A percentile compares a stretch with the other conserved stretches of the same genome.
phyloP scores from a whole-genome alignment of 2,797 vertebrate genomes.

The Gila robusta region DNA sequence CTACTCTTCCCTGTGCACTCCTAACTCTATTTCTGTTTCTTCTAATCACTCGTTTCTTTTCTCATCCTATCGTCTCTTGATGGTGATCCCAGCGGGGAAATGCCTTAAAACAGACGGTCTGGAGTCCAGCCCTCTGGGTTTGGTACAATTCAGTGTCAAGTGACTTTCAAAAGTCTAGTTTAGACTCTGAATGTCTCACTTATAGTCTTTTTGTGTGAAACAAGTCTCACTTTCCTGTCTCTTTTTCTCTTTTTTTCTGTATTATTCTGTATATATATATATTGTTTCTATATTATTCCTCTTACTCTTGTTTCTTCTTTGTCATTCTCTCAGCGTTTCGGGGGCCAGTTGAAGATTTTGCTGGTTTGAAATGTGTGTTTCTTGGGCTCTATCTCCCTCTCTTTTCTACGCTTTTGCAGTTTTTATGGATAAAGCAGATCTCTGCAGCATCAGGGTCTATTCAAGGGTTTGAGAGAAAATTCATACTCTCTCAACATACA shows the following conservation, averaged over 20 bases:
- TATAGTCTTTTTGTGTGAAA: slow-evolving; percentile 20
- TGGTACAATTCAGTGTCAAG: slow-evolving; percentile 16
- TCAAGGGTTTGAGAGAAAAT: slow-evolving; percentile 23
- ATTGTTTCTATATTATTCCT: slow-evolving; percentile 46
- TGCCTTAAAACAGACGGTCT: slow-evolving; percentile 29
- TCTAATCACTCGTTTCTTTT: slow-evolving; percentile 29
- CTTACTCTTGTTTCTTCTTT: slow-evolving; percentile 47
- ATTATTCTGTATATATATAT: neutral
- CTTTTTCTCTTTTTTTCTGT: slow-evolving; percentile 22
- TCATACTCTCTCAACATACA: slow-evolving; percentile 15
- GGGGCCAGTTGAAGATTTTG: slow-evolving; percentile 74
- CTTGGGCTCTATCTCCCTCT: slow-evolving; percentile 68
- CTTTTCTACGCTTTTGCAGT: slow-evolving; percentile 64
- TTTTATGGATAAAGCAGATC: slow-evolving; percentile 65
- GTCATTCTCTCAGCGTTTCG: slow-evolving; percentile 74
- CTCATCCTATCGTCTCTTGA: slow-evolving; percentile 23
- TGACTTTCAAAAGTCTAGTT: slow-evolving; percentile 33
- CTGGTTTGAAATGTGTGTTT: slow-evolving; percentile 86
- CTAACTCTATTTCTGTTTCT: slow-evolving; percentile 42
- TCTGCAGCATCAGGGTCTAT: slow-evolving; percentile 68
- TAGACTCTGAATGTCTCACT: slow-evolving; percentile 4
- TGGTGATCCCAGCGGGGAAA: slow-evolving; percentile 27
- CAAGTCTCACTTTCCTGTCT: slow-evolving; percentile 39
- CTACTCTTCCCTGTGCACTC: slow-evolving; percentile 31
- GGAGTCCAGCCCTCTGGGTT: slow-evolving; percentile 43